Base-by-base conservation (phyloP, 2,888 invertebrate genomes). In the Pammene aurita region DNA sequence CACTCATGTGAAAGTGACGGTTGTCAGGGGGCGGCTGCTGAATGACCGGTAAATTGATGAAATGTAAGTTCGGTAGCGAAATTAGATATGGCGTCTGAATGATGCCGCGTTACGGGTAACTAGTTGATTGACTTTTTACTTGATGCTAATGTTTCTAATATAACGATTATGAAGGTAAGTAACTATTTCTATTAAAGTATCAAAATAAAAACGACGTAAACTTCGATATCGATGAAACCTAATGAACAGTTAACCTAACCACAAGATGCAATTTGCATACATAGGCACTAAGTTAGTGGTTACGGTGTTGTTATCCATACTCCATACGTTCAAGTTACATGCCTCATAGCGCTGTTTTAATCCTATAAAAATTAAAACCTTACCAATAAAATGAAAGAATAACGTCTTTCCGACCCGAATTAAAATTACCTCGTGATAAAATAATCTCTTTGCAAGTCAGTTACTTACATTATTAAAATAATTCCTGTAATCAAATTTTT, bases 1-100 rank as follows among this genome's bases (percentile, higher is more conserved):
- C 44, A 44, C 7, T 57, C 48, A 68, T 52, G 68, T 63, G 68
- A 68, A 68, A 68, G 68, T 68, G 67, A 56, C 52, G 63, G 62
- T 41, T 58, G 67, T 38, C 38, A 38, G 14, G 18, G 58, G 34
- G 34, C 26, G 26, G 7, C 18, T 14, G 48, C 34, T 38, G 16
- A 11, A 16, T 38, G 38, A 5, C 41, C 50, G 38, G 35, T 35
- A 61, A 41, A 50, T 52, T 26, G n/a, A 18, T 26, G 16, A 38
- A 11, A 46, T 44, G 6, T 38, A 0, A 61, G 10, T 44, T 44
- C 5, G 13, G 38, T 7, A 14, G 52, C 48, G 26, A 50, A 18
- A 50, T n/a, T 26, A 16, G 16, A 48, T 48, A 48, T 50, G 50
- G 26, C 9, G 16, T 16, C 38, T 38, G 10, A 48, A 48, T 16